Evolutionary conservation across 2,113 vertebrate genomes (phyloP).

Genomic region (Gasterosteus aculeatus): DNA sequence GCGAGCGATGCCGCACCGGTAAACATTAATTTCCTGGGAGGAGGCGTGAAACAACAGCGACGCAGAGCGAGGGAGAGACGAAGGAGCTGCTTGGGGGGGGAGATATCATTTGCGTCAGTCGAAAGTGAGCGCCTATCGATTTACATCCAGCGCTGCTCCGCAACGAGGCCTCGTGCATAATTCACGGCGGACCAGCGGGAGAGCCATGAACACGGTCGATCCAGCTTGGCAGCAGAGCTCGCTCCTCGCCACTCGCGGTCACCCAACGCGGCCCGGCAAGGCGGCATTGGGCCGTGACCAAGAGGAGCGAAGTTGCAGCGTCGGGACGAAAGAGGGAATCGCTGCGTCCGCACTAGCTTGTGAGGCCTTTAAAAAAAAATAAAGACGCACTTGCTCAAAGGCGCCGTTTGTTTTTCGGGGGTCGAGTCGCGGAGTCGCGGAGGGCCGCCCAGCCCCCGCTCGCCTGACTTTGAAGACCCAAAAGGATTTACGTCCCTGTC

Average conservation of each 20-base stretch:
- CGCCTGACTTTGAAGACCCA: conserved; percentile 44
- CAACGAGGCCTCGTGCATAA: conserved; percentile 67
- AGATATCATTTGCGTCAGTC: conserved; percentile 66
- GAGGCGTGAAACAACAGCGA: conserved; percentile 54
- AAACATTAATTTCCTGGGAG: conserved; percentile 59
- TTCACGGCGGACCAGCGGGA: conserved; percentile 70
- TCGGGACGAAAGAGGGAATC: no score
- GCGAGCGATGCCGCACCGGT: conserved; percentile 41
- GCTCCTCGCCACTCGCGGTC: conserved; percentile 58
- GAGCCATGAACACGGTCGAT: conserved; percentile 71
- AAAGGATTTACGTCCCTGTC: conserved; percentile 65
- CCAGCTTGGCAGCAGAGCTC: conserved; percentile 33
- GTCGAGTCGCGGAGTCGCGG: conserved; percentile 15
- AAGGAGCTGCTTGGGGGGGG: conserved; percentile 53
- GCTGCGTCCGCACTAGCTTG: no score
- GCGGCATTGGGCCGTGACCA: no score
- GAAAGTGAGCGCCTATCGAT: conserved; percentile 73
- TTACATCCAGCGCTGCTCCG: conserved; percentile 66
- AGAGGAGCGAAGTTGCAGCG: no score
- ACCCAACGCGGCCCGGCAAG: no score
- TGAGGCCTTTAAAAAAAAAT: no score
- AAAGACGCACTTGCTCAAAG: no score
- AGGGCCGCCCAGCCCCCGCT: conserved; percentile 4
- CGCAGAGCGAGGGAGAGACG: conserved; percentile 20
- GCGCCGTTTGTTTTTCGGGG: neutral